Evolutionary conservation across 2,113 vertebrate species (phyloP).

Genomic region (human (Homo sapiens)): GRCh38 chrX:11370501-11371000

Average conservation of each 20-base stretch:
- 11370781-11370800: not conserved
- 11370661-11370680: not conserved
- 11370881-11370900: not conserved
- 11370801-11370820: not conserved
- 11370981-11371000: not conserved
- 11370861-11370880: not conserved
- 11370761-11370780: not conserved
- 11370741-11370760: not conserved
- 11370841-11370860: not conserved
- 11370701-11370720: not conserved
- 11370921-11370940: not conserved
- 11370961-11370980: not conserved
- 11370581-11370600: not conserved
- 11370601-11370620: not conserved
- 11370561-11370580: constrained; percentile 5
- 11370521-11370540: not conserved
- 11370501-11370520: not conserved
- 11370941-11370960: not conserved
- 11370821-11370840: not conserved
- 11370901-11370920: too few relatives aligned
- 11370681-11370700: not conserved
- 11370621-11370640: not conserved
- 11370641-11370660: not conserved
- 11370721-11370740: not conserved
- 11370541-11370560: constrained; percentile 9